phyloP scores from a whole-genome alignment of 2,113 vertebrate species.

The Willisornis vidua region DNA sequence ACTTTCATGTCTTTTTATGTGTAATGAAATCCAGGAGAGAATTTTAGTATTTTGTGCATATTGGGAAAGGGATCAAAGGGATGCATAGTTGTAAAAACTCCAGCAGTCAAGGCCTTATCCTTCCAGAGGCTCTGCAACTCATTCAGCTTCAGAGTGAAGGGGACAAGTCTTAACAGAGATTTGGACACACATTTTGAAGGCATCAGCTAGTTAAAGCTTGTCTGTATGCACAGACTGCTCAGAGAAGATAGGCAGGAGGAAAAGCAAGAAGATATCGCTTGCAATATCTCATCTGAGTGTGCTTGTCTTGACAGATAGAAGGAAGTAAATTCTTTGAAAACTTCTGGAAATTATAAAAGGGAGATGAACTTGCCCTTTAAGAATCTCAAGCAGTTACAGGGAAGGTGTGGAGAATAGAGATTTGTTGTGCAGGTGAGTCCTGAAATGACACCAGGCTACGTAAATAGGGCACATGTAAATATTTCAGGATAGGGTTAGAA shows the following conservation, averaged over 20 bases:
- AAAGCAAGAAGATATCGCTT: neutral
- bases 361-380: neutral
- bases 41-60: conserved; percentile 2
- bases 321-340: neutral
- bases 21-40: conserved; percentile 41
- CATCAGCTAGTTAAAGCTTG: neutral
- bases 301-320: neutral
- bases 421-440: neutral
- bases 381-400: neutral
- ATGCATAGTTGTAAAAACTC: neutral
- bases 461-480: neutral
- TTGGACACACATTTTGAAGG: neutral
- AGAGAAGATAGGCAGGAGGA: neutral
- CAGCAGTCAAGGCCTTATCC: conserved; percentile 9
- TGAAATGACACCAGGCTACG: neutral
- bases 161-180: neutral
- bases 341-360: neutral
- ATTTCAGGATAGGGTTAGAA: neutral
- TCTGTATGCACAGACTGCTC: neutral
- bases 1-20: conserved; percentile 41
- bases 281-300: neutral
- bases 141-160: neutral
- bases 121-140: conserved; percentile 13
- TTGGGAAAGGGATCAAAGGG: conserved; percentile 36
- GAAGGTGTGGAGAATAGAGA: neutral